Base-by-base conservation (phyloP, 92 coral and sea anemone genomes). In the Metridium senile region DNA sequence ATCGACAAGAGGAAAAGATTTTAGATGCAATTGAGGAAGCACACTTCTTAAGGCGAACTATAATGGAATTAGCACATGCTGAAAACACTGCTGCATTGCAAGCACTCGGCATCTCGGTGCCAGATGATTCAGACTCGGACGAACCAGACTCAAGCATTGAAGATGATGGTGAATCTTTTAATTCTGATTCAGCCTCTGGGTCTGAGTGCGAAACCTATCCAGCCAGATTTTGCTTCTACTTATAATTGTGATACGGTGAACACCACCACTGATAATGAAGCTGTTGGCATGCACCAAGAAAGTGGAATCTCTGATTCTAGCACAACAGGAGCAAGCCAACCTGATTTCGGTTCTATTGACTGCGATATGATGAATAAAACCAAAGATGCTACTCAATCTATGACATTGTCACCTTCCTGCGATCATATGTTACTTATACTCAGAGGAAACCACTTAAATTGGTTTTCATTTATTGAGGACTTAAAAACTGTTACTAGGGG, bases 401-500 rank as follows among this genome's bases (percentile, higher is more conserved):
- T 74, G 69, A 35, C 61, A 33, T 70, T 25, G 71, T 58, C 68
- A 26, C 88, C 80, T 52, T 78, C 85, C 49, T 25, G n/a, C 3
- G 85, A 88, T 19, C 76, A 68, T 53, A 67, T 87, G 81, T 31
- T 83, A 47, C 64, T 65, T 58, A 74, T 87, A 20, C 82, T 81
- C 19, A 59, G 85, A 72, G 81, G 67, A 35, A 87, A 87, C 69
- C 35, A 83, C 31, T 45, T 78, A 30, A 87, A 83, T 67, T 82
- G 87, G 85, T 87, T 82, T 78, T 32, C 84, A 58, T 87, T 87
- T 83, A 87, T 82, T 58, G 74, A 26, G 21, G 92, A 78, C 34
- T 34, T 82, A 23, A 71, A 73, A 74, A 46, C n/a, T 1, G 7
- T 73, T 79, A 35, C 80, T 52, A 56, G 33, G 30, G 53, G 39